Evolutionary conservation across 2,888 invertebrate species (phyloP).

Genomic region (Ypsolopha scabrella): DNA sequence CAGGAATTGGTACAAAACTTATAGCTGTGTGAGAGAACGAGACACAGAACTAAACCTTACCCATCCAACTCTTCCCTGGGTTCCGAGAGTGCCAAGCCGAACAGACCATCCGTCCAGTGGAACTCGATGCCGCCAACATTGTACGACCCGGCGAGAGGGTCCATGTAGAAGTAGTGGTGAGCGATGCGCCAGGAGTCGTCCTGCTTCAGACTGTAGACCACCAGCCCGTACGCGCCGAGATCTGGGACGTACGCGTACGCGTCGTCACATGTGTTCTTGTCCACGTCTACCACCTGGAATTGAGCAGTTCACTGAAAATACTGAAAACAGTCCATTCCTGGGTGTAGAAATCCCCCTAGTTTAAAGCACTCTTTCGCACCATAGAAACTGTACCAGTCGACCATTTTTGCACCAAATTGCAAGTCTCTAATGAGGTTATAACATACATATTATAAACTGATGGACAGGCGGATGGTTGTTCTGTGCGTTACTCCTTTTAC

Average conservation of each 20-base stretch:
- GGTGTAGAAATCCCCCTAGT: no score
- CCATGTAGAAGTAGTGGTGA: slow-evolving; percentile 88
- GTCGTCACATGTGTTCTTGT: slow-evolving; percentile 77
- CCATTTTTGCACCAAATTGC: no score
- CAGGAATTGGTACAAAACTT: no score
- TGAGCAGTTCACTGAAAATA: not conserved
- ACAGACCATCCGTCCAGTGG: slow-evolving; percentile 89
- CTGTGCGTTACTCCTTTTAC: no score
- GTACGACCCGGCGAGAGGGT: slow-evolving; percentile 81
- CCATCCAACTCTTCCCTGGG: slow-evolving; percentile 57
- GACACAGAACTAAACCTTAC: slow-evolving; percentile 26
- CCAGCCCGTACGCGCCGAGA: slow-evolving; percentile 78
- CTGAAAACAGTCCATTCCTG: no score
- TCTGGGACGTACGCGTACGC: slow-evolving; percentile 85
- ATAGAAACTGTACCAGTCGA: no score
- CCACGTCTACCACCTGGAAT: slow-evolving; percentile 77
- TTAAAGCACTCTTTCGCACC: no score
- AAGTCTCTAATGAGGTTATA: no score
- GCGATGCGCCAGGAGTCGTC: slow-evolving; percentile 83
- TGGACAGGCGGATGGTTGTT: no score
- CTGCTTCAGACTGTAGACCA: slow-evolving; percentile 81
- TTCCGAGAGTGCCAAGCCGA: slow-evolving; percentile 78
- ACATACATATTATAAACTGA: no score
- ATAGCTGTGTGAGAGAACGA: slow-evolving; percentile 2
- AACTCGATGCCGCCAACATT: slow-evolving; percentile 83